These are phyloP conservation scores for Ophioninae sp. DNA, from an alignment of 2,888 invertebrate genomes.

Conservation along the genomic window DNA sequence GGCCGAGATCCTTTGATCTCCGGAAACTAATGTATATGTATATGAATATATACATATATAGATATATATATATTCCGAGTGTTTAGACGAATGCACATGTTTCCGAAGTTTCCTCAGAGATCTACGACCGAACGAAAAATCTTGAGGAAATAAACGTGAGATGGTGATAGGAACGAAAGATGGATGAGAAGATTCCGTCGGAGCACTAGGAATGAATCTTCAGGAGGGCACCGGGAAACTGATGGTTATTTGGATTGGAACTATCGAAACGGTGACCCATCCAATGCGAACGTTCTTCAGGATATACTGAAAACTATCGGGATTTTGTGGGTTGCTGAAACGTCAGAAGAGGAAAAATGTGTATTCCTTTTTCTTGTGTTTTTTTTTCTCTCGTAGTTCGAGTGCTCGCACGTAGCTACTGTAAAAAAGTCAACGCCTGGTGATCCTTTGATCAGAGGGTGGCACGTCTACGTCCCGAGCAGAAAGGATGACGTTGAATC, in stretches of 20 bases:
- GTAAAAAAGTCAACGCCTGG: constrained; percentile 32
- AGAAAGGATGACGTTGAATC: constrained; percentile 44
- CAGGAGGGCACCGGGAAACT: background rate
- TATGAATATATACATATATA: constrained; percentile 17
- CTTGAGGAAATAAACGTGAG: background rate
- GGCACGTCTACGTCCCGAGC: constrained; percentile 21
- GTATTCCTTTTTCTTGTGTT: background rate
- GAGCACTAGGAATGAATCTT: background rate
- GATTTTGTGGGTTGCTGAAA: background rate
- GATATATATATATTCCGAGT: constrained; percentile 12
- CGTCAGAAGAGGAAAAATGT: constrained; percentile 3
- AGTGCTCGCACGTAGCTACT: constrained; percentile 21
- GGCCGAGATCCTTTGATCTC: constrained; percentile 53
- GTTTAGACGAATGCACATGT: background rate
- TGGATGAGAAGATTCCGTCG: background rate
- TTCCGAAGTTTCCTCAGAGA: constrained; percentile 1
- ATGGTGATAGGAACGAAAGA: background rate
- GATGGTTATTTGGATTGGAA: background rate
- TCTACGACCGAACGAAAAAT: constrained; percentile 16
- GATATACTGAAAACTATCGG: background rate
- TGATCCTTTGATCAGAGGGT: constrained; percentile 49
- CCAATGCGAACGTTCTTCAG: background rate
- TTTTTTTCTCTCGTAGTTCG: constrained; percentile 2
- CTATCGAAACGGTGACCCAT: background rate
- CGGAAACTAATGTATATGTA: constrained; percentile 31